Percentiles rank a stretch among this genome's conserved stretches.
These are phyloP conservation scores for Spatulosminthurus flaviceps DNA, from an alignment of 2,888 invertebrate species.

Conservation along the genomic window DNA sequence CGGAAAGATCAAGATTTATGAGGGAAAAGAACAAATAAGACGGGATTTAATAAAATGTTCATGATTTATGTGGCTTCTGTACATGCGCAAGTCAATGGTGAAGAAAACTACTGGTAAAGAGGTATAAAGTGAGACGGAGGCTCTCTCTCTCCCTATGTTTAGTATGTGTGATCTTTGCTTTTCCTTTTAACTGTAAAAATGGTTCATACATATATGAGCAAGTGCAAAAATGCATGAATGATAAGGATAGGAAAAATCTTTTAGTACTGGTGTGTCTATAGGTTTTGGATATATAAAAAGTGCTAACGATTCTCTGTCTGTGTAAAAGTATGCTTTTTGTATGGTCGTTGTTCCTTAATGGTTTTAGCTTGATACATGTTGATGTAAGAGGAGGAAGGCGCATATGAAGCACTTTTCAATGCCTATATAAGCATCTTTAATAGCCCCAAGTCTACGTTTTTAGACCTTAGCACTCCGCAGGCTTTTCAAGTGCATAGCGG, in stretches of 20 bases:
- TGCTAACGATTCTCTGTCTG: neutral
- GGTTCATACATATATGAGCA: neutral
- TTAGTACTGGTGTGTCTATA: neutral
- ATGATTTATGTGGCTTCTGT: constrained; percentile 57
- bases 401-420: neutral
- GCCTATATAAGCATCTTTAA: neutral
- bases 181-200: neutral
- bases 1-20: constrained; percentile 57
- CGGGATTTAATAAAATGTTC: constrained; percentile 60
- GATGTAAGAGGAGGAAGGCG: neutral
- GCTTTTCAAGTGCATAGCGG: too few relatives aligned
- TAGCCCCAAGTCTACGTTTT: neutral
- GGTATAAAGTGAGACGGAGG: neutral
- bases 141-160: constrained; percentile 1
- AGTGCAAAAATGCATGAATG: neutral
- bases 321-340: neutral
- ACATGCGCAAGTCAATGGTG: constrained; percentile 19
- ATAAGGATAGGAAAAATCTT: neutral
- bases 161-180: constrained; percentile 4
- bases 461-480: too few relatives aligned
- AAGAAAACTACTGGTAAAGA: constrained; percentile 6
- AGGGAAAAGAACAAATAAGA: constrained; percentile 58
- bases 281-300: neutral
- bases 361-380: neutral
- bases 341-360: neutral